Evolutionary conservation across 2,113 vertebrate genomes (phyloP).

Genomic region (Gila orcuttii): DNA sequence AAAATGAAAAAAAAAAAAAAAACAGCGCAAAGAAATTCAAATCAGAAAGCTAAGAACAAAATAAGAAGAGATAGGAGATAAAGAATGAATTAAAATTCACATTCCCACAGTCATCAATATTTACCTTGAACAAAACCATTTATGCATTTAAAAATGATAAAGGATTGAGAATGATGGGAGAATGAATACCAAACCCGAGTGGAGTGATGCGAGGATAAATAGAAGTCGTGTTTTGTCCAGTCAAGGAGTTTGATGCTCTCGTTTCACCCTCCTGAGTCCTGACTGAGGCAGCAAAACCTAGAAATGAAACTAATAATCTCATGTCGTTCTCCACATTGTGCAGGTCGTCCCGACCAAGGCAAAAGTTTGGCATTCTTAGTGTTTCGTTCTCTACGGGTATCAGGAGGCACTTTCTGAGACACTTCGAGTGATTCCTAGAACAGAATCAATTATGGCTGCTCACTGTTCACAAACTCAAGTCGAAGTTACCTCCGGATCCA

Average conservation of each 20-base stretch:
- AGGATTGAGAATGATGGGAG: constrained; percentile 38
- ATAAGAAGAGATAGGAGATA: not conserved
- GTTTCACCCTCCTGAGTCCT: constrained; percentile 31
- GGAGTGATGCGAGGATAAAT: constrained; percentile 19
- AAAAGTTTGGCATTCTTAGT: not conserved
- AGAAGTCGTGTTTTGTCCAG: constrained; percentile 37
- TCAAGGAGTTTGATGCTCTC: constrained; percentile 5
- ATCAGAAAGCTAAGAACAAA: not conserved
- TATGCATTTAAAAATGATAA: constrained; percentile 39
- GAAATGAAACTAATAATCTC: constrained; percentile 13
- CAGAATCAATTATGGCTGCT: constrained; percentile 70
- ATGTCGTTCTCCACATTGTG: constrained; percentile 30
- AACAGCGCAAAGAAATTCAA: constrained; percentile 56
- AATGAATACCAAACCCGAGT: constrained; percentile 23
- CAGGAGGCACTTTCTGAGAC: constrained; percentile 34
- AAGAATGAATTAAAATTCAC: constrained; percentile 63
- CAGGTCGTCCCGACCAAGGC: constrained; percentile 36
- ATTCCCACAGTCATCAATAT: constrained; percentile 55
- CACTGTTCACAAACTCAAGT: constrained; percentile 6
- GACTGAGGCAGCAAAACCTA: constrained; percentile 22
- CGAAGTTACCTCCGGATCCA: not conserved
- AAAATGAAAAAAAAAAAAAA: constrained; percentile 51
- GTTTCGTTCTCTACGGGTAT: constrained; percentile 42
- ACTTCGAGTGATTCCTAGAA: constrained; percentile 74
- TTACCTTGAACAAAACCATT: constrained; percentile 47